Conservation (phyloP, 2,888 invertebrate species). For the Nomada flava region DNA sequence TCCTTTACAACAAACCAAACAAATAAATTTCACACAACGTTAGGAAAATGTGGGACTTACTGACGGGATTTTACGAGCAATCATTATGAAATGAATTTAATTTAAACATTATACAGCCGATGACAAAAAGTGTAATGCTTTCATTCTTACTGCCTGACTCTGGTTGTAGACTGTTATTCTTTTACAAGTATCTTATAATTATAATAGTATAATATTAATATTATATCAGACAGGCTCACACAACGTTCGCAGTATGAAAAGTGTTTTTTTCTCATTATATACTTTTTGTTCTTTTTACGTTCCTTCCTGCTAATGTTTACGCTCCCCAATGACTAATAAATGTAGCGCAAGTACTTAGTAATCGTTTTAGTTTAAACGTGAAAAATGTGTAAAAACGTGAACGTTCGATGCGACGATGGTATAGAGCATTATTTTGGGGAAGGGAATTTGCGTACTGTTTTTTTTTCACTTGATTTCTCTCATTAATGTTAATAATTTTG, state of each 20-base stretch:
- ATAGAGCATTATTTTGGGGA: conserved; percentile 78
- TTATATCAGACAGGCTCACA: conserved; percentile 82
- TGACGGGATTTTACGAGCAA: conserved; percentile 57
- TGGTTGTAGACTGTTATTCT: conserved; percentile 79
- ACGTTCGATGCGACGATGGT: conserved; percentile 75
- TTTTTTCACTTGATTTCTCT: conserved; percentile 69
- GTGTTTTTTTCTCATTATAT: conserved; percentile 68
- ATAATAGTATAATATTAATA: conserved; percentile 82
- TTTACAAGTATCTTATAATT: conserved; percentile 83
- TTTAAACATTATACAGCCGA: conserved; percentile 82
- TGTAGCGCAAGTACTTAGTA: conserved; percentile 75
- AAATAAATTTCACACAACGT: conserved; percentile 36
- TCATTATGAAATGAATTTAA: conserved; percentile 83
- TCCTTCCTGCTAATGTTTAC: conserved; percentile 70
- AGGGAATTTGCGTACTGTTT: conserved; percentile 78
- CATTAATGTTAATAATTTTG: conserved; percentile 71
- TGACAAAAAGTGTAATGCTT: conserved; percentile 80
- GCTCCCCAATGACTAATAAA: conserved; percentile 78
- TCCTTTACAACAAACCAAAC: conserved; percentile 31
- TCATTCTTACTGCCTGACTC: conserved; percentile 78
- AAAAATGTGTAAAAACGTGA: conserved; percentile 83
- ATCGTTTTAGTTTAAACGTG: conserved; percentile 78
- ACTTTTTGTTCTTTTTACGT: conserved; percentile 70
- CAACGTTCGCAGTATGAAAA: conserved; percentile 81
- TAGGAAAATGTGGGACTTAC: conserved; percentile 57